A percentile compares a stretch with the other conserved stretches of the same genome.
These are phyloP conservation scores for Bryconaethiops microstoma DNA, from an alignment of 2,797 vertebrate genomes.

Conservation along the genomic window DNA sequence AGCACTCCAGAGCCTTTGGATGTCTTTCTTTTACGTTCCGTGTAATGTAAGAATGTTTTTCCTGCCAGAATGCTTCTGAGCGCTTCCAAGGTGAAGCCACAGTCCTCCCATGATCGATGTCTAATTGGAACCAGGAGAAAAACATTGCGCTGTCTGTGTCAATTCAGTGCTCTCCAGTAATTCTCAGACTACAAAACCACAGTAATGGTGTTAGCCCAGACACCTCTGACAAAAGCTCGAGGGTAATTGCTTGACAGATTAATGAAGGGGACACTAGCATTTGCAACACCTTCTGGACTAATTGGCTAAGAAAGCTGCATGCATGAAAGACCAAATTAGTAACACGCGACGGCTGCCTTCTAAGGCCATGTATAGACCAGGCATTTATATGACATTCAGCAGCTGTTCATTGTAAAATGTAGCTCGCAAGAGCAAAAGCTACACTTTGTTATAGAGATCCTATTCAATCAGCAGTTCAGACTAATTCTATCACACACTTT, in stretches of 20 bases:
- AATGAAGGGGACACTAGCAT: conserved; percentile 62
- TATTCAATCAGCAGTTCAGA: neutral
- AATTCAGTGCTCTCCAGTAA: conserved; percentile 27
- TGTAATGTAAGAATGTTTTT: neutral
- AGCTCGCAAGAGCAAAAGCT: neutral
- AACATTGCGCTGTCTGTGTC: conserved; percentile 27
- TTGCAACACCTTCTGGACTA: conserved; percentile 62
- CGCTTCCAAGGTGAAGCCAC: neutral
- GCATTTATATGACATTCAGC: conserved; percentile 12
- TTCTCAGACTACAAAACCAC: conserved; percentile 15
- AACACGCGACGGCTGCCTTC: conserved; percentile 53
- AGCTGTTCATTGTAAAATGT: conserved; percentile 9
- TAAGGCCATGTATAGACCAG: conserved; percentile 50
- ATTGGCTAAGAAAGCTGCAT: conserved; percentile 61
- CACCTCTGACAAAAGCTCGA: conserved; percentile 49
- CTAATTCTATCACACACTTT: neutral
- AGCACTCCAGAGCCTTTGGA: neutral
- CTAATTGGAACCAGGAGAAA: conserved; percentile 24
- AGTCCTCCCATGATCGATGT: neutral
- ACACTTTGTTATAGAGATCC: neutral
- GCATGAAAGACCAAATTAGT: conserved; percentile 59
- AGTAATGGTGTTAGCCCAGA: conserved; percentile 46
- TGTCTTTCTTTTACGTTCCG: neutral
- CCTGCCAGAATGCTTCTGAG: neutral
- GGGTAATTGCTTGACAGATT: conserved; percentile 54